These are phyloP conservation scores for Cydia amplana DNA, from an alignment of 1,140 invertebrate genomes.

Conservation along the genomic window DNA sequence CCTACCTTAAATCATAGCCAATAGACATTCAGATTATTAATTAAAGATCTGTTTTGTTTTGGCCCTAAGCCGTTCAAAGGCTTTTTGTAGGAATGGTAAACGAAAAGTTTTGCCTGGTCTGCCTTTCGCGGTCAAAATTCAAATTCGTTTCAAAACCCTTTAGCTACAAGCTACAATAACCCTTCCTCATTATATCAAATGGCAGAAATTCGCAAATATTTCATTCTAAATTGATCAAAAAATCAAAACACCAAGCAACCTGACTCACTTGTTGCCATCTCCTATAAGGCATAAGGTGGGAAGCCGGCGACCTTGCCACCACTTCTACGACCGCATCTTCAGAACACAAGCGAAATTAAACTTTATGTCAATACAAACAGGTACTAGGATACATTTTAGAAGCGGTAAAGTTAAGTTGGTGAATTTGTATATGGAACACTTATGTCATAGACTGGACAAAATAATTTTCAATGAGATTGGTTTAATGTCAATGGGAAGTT, in stretches of 20 bases:
- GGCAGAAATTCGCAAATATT: neutral
- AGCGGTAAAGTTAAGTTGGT: neutral
- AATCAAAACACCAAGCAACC: slow-evolving; percentile 13
- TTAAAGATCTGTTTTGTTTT: too few relatives aligned
- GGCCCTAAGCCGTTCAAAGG: too few relatives aligned
- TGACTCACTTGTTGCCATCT: slow-evolving; percentile 29
- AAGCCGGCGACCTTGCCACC: slow-evolving; percentile 9
- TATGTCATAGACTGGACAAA: slow-evolving; percentile 12
- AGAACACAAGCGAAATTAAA: neutral
- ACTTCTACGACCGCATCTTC: neutral
- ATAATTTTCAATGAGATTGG: neutral
- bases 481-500: neutral
- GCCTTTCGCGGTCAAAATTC: too few relatives aligned
- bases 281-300: slow-evolving; percentile 8
- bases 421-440: slow-evolving; percentile 5
- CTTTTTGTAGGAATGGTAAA: too few relatives aligned
- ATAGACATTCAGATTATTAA: too few relatives aligned
- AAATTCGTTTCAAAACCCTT: too few relatives aligned
- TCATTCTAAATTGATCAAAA: slow-evolving; percentile 20
- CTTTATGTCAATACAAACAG: neutral
- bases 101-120: too few relatives aligned
- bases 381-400: slow-evolving; percentile 1
- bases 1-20: too few relatives aligned
- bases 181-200: neutral
- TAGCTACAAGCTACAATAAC: too few relatives aligned